Evolutionary conservation across 2,797 vertebrate genomes (phyloP).

Genomic region (Selene dorsalis): DNA sequence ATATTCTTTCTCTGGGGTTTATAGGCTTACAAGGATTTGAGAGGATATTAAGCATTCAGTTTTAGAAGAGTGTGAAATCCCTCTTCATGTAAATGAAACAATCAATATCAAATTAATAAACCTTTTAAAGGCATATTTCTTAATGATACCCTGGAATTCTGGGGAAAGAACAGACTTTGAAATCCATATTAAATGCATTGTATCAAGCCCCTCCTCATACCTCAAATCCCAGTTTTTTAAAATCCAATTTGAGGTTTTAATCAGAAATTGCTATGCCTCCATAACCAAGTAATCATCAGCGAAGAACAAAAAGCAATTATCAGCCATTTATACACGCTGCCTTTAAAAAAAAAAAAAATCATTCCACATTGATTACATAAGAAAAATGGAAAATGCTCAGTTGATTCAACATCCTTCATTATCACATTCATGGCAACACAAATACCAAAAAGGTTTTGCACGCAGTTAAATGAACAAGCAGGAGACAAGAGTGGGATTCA

Average conservation of each 20-base stretch:
- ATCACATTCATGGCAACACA: constrained; percentile 54
- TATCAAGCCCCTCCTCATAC: constrained; percentile 44
- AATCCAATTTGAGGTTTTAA: constrained; percentile 81
- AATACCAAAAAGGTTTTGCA: constrained; percentile 49
- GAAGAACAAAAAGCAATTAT: constrained; percentile 83
- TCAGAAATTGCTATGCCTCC: constrained; percentile 77
- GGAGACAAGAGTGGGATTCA: constrained; percentile 51
- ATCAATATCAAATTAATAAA: constrained; percentile 75
- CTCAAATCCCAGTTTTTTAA: constrained; percentile 70
- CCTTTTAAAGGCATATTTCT: constrained; percentile 51
- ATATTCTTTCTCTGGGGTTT: constrained; percentile 65
- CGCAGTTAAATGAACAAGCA: constrained; percentile 40
- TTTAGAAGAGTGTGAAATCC: constrained; percentile 71
- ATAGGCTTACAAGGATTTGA: constrained; percentile 73
- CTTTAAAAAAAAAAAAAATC: constrained; percentile 62
- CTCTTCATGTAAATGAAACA: constrained; percentile 73
- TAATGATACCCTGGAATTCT: constrained; percentile 68
- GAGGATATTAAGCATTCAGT: constrained; percentile 71
- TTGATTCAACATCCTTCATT: constrained; percentile 62
- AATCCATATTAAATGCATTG: constrained; percentile 56
- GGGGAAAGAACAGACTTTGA: constrained; percentile 54
- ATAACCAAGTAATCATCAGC: constrained; percentile 78
- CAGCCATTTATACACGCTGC: constrained; percentile 69
- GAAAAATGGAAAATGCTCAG: constrained; percentile 72
- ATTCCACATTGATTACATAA: constrained; percentile 71